Conservation (phyloP, 2,797 vertebrate genomes). For the Sebastes trivittatus region DNA sequence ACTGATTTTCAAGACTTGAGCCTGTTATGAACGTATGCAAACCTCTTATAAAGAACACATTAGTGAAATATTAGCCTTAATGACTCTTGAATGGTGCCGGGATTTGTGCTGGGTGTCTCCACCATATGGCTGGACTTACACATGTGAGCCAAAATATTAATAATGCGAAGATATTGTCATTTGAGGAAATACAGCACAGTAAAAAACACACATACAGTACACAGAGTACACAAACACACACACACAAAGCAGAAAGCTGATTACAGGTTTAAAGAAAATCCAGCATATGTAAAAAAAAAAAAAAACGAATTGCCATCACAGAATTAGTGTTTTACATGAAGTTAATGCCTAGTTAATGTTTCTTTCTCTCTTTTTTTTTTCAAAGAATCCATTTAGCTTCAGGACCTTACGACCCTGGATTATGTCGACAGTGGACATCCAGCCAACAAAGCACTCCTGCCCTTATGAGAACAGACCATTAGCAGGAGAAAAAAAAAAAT, state of each 20-base stretch:
- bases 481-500: slow-evolving; percentile 11
- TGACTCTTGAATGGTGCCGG: background rate
- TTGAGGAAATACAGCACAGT: slow-evolving; percentile 7
- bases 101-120: slow-evolving; percentile 15
- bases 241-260: slow-evolving; percentile 59
- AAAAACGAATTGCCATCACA: slow-evolving; percentile 49
- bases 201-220: slow-evolving; percentile 2
- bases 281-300: slow-evolving; percentile 68
- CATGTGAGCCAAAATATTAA: slow-evolving; percentile 13
- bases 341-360: slow-evolving; percentile 64
- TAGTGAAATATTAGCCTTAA: slow-evolving; percentile 6
- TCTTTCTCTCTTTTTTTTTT: slow-evolving; percentile 21
- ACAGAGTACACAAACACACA: slow-evolving; percentile 7
- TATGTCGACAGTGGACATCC: slow-evolving; percentile 53
- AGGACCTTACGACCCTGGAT: slow-evolving; percentile 56
- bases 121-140: slow-evolving; percentile 16
- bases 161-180: slow-evolving; percentile 24
- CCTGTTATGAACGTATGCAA: slow-evolving; percentile 28
- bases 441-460: slow-evolving; percentile 72
- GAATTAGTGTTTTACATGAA: slow-evolving; percentile 55
- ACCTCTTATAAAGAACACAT: slow-evolving; percentile 9
- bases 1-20: slow-evolving; percentile 23
- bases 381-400: slow-evolving; percentile 62
- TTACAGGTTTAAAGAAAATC: slow-evolving; percentile 69
- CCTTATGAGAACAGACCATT: slow-evolving; percentile 62